Conservation (phyloP, 2,797 vertebrate species). For the Rhynchotus rufescens region DNA sequence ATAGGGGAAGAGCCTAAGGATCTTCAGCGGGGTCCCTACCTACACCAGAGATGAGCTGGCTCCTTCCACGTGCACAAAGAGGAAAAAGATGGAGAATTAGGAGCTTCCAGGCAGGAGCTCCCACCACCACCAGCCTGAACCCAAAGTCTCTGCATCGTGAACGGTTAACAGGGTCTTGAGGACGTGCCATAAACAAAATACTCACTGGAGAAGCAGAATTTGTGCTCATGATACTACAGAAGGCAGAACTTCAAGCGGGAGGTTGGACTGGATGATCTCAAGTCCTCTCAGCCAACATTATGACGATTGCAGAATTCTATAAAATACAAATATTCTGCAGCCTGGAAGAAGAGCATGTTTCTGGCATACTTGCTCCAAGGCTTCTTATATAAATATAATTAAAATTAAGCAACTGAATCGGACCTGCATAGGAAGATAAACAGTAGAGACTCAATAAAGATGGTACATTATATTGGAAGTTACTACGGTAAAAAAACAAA, state of each 20-base stretch:
- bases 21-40: neutral
- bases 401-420: neutral
- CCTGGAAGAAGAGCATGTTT: neutral
- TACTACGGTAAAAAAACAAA: neutral
- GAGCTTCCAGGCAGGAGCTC: neutral
- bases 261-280: neutral
- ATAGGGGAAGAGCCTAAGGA: neutral
- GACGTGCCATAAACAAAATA: neutral
- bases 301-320: neutral
- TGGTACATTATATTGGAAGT: neutral
- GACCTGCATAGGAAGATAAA: neutral
- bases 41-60: neutral
- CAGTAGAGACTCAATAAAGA: neutral
- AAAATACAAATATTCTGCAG: neutral
- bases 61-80: neutral
- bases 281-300: neutral
- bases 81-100: neutral
- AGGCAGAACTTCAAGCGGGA: neutral
- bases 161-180: neutral
- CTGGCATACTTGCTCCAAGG: neutral
- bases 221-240: neutral
- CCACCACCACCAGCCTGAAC: neutral
- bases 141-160: neutral
- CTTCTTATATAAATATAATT: neutral
- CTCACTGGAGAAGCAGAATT: neutral